Evolutionary conservation across 2,113 vertebrate species (phyloP), one percentile per base, ranked within the genome.

Genomic region (Triplophysa dalaica): DNA sequence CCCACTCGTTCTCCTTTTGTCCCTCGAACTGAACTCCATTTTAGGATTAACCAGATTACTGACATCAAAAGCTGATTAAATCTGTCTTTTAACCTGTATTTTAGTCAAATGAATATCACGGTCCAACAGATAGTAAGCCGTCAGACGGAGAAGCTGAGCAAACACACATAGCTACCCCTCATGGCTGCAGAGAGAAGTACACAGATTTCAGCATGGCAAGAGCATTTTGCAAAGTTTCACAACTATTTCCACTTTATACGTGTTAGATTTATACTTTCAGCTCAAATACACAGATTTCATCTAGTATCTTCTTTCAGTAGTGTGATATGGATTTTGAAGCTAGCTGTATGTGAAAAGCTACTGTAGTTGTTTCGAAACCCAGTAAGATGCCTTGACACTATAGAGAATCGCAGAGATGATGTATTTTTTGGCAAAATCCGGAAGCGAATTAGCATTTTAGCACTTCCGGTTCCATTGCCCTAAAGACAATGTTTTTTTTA

Each of bases 111-210:
- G 54, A 61, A 8, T 66, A 62, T 12, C 24, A 10, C 4, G 52
- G 33, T 54, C 45, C 78, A 72, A 58, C 41, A 8, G 4, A 14
- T 3, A 8, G 24, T 60, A 62, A 72, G 63, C 24, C 69, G 10
- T 45, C 21, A 43, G 29, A 65, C 56, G 24, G 48, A 72, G 38
- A 26, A 73, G n/a, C 26, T 5, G 65, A 70, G 38, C 4, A 58
- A 86, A 81, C 79, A 88, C 78, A 86, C 80, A 54, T 85, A 75
- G 87, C 87, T 89, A 88, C 91, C 87, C 91, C 90, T 92, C 72
- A 81, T 89, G 92, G 86, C 69, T 56, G 8, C 4, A 41, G 24
- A 41, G 5, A 73, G 29, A 62, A 73, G 14, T 19, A 65, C 78
- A 65, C 0, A 2, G 16, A 22, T 8, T 0, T 43, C 8, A 24